phyloP scores from a whole-genome alignment of 1,140 invertebrate species.

The Heliconius congener region DNA sequence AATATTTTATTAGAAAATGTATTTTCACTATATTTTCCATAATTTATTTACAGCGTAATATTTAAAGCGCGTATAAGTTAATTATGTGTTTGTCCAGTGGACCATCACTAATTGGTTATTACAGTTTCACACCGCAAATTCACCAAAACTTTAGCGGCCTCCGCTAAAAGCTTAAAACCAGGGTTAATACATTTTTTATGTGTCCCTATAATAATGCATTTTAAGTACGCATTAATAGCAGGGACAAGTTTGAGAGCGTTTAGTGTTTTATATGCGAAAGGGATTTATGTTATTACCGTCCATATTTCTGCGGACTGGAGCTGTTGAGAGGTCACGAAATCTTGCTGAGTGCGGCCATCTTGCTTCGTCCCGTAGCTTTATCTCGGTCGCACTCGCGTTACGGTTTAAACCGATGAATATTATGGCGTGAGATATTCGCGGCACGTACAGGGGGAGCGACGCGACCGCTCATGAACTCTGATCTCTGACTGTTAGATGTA shows the following conservation, averaged over 20 bases:
- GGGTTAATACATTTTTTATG: slow-evolving; percentile 24
- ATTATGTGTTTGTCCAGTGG: slow-evolving; percentile 41
- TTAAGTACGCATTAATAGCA: slow-evolving; percentile 18
- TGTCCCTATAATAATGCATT: slow-evolving; percentile 13
- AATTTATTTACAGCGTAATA: slow-evolving; percentile 9
- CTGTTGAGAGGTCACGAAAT: slow-evolving; percentile 80
- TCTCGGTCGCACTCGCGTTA: slow-evolving; percentile 58
- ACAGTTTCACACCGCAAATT: slow-evolving; percentile 44
- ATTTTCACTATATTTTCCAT: neutral
- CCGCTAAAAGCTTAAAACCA: slow-evolving; percentile 38
- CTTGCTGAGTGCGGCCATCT: slow-evolving; percentile 60
- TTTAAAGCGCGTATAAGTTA: slow-evolving; percentile 38
- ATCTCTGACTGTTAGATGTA: slow-evolving; percentile 63
- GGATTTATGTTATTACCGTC: slow-evolving; percentile 82
- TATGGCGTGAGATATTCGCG: slow-evolving; percentile 68
- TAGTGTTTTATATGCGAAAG: slow-evolving; percentile 82
- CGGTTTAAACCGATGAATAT: slow-evolving; percentile 80
- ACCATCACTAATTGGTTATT: slow-evolving; percentile 45
- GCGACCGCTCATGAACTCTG: slow-evolving; percentile 76
- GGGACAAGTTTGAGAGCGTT: slow-evolving; percentile 74
- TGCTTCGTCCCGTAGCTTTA: slow-evolving; percentile 49
- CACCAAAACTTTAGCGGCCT: slow-evolving; percentile 36
- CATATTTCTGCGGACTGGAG: slow-evolving; percentile 80
- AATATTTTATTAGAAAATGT: neutral
- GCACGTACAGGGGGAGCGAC: slow-evolving; percentile 72